These are phyloP conservation scores for Alligator sinensis DNA, from an alignment of 2,113 vertebrate species.

Conservation along the genomic window DNA sequence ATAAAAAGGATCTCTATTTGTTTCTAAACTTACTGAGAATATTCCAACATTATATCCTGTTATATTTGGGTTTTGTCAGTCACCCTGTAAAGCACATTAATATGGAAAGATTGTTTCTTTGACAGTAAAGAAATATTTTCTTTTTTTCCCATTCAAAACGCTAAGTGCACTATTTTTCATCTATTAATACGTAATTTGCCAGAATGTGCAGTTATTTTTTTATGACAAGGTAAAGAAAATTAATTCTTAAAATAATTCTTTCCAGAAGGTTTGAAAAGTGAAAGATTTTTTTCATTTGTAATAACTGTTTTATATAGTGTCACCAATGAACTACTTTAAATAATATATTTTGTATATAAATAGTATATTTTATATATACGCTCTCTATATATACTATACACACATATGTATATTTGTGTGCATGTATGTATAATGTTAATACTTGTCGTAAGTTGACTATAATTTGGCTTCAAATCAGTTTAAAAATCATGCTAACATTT, in stretches of 20 bases:
- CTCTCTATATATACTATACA: no score
- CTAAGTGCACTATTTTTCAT: background rate
- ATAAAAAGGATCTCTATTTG: background rate
- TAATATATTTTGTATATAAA: background rate
- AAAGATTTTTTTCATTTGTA: background rate
- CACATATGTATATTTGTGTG: background rate
- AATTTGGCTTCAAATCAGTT: background rate
- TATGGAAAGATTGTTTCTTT: background rate
- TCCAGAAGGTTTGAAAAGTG: background rate
- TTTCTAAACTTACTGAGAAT: background rate
- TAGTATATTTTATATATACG: background rate
- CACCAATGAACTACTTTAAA: no score
- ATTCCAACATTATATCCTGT: background rate
- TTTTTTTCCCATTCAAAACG: background rate
- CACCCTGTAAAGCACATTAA: rapidly evolving
- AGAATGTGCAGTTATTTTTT: background rate
- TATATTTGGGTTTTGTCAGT: background rate
- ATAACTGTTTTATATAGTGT: background rate
- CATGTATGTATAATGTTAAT: background rate
- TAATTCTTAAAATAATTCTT: background rate
- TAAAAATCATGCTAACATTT: background rate
- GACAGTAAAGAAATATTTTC: background rate
- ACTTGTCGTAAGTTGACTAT: background rate
- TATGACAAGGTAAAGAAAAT: background rate
- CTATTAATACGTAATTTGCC: background rate